Percentiles rank a stretch among this genome's conserved stretches.
phyloP scores from a whole-genome alignment of 2,888 invertebrate genomes.

The Girardia tigrina region DNA sequence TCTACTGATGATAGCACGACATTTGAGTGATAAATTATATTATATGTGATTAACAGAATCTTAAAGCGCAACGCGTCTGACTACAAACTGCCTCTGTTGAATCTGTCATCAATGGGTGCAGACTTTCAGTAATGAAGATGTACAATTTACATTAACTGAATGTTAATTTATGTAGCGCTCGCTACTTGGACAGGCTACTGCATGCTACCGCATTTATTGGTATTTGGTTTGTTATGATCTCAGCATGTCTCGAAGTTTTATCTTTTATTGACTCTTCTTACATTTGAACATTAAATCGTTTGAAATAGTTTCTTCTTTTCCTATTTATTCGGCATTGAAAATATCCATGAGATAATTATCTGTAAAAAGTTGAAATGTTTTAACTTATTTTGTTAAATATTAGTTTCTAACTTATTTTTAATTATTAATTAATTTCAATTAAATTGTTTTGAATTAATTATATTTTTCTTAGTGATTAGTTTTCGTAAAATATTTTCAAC shows the following conservation, averaged over 20 bases:
- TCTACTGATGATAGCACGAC: slow-evolving; percentile 58
- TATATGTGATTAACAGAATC: too few species aligned
- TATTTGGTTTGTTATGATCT: slow-evolving; percentile 3
- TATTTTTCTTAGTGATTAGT: too few species aligned
- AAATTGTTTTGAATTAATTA: too few species aligned
- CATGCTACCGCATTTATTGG: slow-evolving; percentile 19
- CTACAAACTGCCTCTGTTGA: background rate
- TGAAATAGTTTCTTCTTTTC: background rate
- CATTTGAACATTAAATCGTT: background rate
- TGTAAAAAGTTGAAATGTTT: too few species aligned
- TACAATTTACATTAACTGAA: background rate
- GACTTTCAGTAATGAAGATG: background rate
- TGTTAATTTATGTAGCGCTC: background rate
- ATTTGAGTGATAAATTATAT: too few species aligned
- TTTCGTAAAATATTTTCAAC: too few species aligned
- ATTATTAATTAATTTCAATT: too few species aligned
- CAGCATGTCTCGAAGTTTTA: background rate
- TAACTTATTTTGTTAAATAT: too few species aligned
- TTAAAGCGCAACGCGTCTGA: background rate
- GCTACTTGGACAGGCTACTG: background rate
- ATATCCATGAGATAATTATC: too few species aligned
- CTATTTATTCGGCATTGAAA: background rate
- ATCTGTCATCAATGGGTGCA: too few species aligned
- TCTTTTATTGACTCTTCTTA: background rate
- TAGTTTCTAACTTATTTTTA: too few species aligned